Evolutionary conservation across 2,797 vertebrate species (phyloP), one percentile per base, ranked within the genome.

Genomic region (Gila robusta): DNA sequence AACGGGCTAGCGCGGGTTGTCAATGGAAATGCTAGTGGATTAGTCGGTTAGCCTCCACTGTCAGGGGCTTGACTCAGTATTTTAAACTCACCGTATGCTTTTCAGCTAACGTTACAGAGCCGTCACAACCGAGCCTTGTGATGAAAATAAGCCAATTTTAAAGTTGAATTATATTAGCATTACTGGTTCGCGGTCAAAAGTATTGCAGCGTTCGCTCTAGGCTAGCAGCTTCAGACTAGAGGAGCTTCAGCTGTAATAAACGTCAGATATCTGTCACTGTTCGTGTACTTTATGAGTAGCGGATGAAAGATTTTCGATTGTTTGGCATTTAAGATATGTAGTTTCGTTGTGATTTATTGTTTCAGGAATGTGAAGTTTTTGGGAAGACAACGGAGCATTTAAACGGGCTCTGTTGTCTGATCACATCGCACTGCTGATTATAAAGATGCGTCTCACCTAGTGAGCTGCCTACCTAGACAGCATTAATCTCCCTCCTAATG

Each of bases 11-110:
- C 82, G 85, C 78, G 89, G 90, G 70, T 92, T 89, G 89, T 91
- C 91, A 93, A 93, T 91, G 91, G 87, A 87, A 85, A 92, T 88
- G 90, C 88, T 86, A 89, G 39, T 89, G 67, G 37, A 47, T 73
- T 56, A 85, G 83, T 44, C 44, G 87, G 90, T 87, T 92, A 85
- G 72, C 89, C 80, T 66, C 26, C 39, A 73, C 72, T 56, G 28
- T 26, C 37, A 56, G 71, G 23, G 59, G 54, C 77, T 74, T 17
- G 23, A 80, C 11, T 80, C 6, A 10, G 19, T 39, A 1, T n/a
- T 73, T 73, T 80, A 39, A 35, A 47, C 10, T 6, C 39, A 52
- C 5, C 28, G 3, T 62, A 49, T 72, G n/a, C 8, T 26, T 72
- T 73, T 37, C n/a, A 56, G 7, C 2, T 64, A 32, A 32, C 32